Evolutionary conservation across 2,888 invertebrate genomes (phyloP).

Genomic region (Coleophora flavipennella): DNA sequence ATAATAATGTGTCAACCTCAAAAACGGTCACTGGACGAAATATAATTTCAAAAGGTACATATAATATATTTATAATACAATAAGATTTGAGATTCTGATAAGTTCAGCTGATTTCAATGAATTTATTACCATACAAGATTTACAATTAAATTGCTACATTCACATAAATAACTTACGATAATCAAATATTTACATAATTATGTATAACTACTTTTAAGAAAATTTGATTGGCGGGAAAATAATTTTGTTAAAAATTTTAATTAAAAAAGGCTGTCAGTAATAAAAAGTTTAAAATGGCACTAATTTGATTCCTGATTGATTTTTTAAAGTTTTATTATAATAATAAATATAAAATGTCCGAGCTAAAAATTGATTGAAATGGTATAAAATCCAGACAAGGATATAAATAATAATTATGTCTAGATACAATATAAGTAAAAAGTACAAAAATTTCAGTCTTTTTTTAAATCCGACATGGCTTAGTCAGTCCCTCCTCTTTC

Average conservation of each 20-base stretch:
- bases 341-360: too few relatives aligned
- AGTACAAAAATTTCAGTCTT: slow-evolving; percentile 55
- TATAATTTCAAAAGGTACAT: slow-evolving; percentile 60
- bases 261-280: slow-evolving; percentile 40
- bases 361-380: slow-evolving; percentile 49
- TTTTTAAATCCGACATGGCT: slow-evolving; percentile 46
- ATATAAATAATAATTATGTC: slow-evolving; percentile 10
- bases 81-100: slow-evolving; percentile 63
- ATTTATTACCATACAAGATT: slow-evolving; percentile 42
- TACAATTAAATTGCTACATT: slow-evolving; percentile 57
- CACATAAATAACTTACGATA: slow-evolving; percentile 68
- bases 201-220: slow-evolving; percentile 32
- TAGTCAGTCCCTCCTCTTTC: slow-evolving; percentile 24
- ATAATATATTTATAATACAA: slow-evolving; percentile 38
- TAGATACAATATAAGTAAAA: too few relatives aligned
- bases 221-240: slow-evolving; percentile 31
- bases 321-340: slow-evolving; percentile 65
- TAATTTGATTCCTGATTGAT: slow-evolving; percentile 22
- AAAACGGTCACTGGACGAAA: slow-evolving; percentile 59
- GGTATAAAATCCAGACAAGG: slow-evolving; percentile 50
- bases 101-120: slow-evolving; percentile 67
- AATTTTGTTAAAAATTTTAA: slow-evolving; percentile 27
- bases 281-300: slow-evolving; percentile 57
- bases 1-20: slow-evolving; percentile 51
- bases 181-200: slow-evolving; percentile 57